These are phyloP conservation scores for Tamandua tetradactyla DNA, from an alignment of 2,797 vertebrate genomes.

Conservation along the genomic window DNA sequence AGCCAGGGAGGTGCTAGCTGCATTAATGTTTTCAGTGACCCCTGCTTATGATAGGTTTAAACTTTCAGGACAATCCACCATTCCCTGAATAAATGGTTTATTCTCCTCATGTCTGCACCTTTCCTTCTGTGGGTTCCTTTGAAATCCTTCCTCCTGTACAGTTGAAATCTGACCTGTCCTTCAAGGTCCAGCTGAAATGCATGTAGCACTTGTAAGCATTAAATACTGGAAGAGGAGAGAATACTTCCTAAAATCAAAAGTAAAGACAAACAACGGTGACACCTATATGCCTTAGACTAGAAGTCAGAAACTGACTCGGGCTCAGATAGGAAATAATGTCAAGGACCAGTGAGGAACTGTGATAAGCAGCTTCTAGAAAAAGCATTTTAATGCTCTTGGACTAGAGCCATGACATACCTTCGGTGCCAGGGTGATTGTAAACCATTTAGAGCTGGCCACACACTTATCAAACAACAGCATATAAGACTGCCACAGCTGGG, in stretches of 20 bases:
- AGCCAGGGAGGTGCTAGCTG: neutral
- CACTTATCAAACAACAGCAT: neutral
- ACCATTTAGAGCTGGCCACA: neutral
- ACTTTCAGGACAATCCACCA: neutral
- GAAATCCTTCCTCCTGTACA: neutral
- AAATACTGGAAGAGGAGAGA: neutral
- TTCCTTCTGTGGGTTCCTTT: neutral
- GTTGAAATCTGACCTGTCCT: neutral
- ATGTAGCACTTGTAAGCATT: neutral
- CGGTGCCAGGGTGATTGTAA: neutral
- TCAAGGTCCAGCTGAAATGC: neutral
- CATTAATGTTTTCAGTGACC: neutral
- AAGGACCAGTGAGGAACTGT: neutral
- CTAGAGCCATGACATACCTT: neutral
- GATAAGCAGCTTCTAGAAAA: neutral
- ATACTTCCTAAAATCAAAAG: slow-evolving; percentile 13
- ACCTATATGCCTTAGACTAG: neutral
- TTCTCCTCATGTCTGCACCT: neutral
- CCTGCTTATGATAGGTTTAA: neutral
- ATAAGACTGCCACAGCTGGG: neutral
- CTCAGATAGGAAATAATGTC: neutral
- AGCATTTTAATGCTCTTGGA: neutral
- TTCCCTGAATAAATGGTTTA: neutral
- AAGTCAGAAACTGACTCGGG: neutral
- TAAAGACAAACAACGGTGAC: neutral